A percentile compares a stretch with the other conserved stretches of the same genome.
Evolutionary conservation across 2,113 vertebrate genomes (phyloP).

Genomic region (Channa argus): DNA sequence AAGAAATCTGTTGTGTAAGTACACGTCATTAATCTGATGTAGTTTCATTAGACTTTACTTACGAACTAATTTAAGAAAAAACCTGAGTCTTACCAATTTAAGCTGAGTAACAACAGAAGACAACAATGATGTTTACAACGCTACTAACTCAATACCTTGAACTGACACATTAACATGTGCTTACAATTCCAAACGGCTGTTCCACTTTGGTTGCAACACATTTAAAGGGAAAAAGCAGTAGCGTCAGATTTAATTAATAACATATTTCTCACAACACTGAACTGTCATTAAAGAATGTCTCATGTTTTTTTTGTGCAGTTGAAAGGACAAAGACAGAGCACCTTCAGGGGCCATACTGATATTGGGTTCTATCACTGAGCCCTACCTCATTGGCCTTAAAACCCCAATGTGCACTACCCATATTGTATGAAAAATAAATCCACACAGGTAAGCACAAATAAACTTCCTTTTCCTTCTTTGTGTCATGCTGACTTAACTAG

Average conservation of each 20-base stretch:
- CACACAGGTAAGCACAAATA: slow-evolving; percentile 88
- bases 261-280: background rate
- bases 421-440: slow-evolving; percentile 95
- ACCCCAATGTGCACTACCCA: slow-evolving; percentile 88
- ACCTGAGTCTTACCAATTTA: too few relatives aligned
- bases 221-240: too few relatives aligned
- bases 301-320: slow-evolving; percentile 77
- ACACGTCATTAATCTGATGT: too few relatives aligned
- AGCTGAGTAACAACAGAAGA: too few relatives aligned
- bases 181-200: too few relatives aligned
- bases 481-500: background rate
- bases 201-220: too few relatives aligned
- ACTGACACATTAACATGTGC: too few relatives aligned
- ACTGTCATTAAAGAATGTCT: background rate
- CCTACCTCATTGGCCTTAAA: slow-evolving; percentile 93
- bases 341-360: slow-evolving; percentile 89
- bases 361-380: slow-evolving; percentile 91
- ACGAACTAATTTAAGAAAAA: too few relatives aligned
- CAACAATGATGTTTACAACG: too few relatives aligned
- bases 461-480: background rate
- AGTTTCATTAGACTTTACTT: too few relatives aligned
- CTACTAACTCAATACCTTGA: too few relatives aligned
- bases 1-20: too few relatives aligned
- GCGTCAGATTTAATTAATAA: background rate
- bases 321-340: slow-evolving; percentile 90